Percentiles rank a stretch among this genome's conserved stretches.
Conservation (phyloP, 92 coral and sea anemone genomes). For the Nematostella vectensis region DNA sequence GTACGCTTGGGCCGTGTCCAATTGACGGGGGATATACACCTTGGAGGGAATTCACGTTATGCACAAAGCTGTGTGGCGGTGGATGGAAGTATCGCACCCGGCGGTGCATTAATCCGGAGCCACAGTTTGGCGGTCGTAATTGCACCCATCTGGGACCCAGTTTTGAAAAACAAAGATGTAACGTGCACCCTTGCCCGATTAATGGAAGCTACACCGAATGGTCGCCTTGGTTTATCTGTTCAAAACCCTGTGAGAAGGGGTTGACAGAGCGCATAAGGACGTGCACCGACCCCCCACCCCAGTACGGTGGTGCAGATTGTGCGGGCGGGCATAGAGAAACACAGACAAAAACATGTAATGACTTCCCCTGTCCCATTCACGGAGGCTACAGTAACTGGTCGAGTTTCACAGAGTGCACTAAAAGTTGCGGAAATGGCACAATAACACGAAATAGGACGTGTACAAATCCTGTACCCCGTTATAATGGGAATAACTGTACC, state of each 20-base stretch:
- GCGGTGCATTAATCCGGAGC: constrained; percentile 37
- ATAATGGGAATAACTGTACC: constrained; percentile 46
- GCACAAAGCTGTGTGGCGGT: constrained; percentile 43
- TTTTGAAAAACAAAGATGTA: constrained; percentile 21
- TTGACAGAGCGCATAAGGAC: constrained; percentile 25
- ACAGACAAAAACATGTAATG: constrained; percentile 8
- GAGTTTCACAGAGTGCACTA: constrained; percentile 42
- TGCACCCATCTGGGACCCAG: constrained; percentile 37
- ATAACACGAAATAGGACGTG: constrained; percentile 43
- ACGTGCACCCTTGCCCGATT: constrained; percentile 43
- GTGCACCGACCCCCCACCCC: constrained; percentile 43
- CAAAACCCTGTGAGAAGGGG: constrained; percentile 50
- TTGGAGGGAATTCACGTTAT: constrained; percentile 44
- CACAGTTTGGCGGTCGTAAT: constrained; percentile 41
- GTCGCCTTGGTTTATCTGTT: constrained; percentile 41
- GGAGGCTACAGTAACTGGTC: constrained; percentile 66
- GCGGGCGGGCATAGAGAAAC: constrained; percentile 9
- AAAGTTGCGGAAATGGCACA: constrained; percentile 53
- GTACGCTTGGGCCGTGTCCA: constrained; percentile 26
- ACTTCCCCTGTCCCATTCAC: constrained; percentile 52
- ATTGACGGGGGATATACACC: constrained; percentile 41
- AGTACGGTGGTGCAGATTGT: constrained; percentile 47
- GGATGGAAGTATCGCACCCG: constrained; percentile 33
- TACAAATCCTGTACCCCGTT: constrained; percentile 44
- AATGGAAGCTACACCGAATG: constrained; percentile 54